A percentile compares a stretch with the other conserved stretches of the same genome.
Evolutionary conservation across 2,797 vertebrate species (phyloP).

Genomic region (Tenualosa ilisha): DNA sequence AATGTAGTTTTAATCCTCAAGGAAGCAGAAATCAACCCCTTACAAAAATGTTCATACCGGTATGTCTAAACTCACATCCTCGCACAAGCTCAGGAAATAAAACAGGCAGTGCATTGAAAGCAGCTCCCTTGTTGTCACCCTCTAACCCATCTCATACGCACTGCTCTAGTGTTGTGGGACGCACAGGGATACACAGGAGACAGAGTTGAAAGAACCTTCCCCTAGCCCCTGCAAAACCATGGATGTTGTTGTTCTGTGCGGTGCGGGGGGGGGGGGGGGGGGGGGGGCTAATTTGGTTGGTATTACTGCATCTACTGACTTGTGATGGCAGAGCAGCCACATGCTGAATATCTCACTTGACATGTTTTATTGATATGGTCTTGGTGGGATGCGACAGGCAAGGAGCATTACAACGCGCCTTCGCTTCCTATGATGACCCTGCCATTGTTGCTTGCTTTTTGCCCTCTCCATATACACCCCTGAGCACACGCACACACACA

Average conservation of each 20-base stretch:
- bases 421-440: slow-evolving; percentile 27
- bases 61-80: neutral
- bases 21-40: neutral
- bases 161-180: neutral
- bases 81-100: neutral
- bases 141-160: neutral
- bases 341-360: slow-evolving; percentile 49
- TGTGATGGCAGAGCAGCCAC: slow-evolving; percentile 52
- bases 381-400: slow-evolving; percentile 49
- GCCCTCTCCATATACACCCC: slow-evolving; percentile 36
- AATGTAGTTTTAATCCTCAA: neutral
- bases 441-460: slow-evolving; percentile 32
- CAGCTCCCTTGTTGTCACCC: neutral
- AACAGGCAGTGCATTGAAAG: neutral
- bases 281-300: slow-evolving; percentile 54
- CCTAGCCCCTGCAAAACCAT: neutral
- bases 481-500: neutral
- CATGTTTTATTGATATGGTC: slow-evolving; percentile 56
- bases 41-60: neutral
- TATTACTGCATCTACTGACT: slow-evolving; percentile 57
- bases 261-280: too few relatives aligned
- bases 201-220: neutral
- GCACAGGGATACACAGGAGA: neutral
- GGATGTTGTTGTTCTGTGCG: slow-evolving; percentile 25
- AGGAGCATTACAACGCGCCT: slow-evolving; percentile 36